Conservation (phyloP, 2,888 invertebrate species). For the Adela reaumurella region DNA sequence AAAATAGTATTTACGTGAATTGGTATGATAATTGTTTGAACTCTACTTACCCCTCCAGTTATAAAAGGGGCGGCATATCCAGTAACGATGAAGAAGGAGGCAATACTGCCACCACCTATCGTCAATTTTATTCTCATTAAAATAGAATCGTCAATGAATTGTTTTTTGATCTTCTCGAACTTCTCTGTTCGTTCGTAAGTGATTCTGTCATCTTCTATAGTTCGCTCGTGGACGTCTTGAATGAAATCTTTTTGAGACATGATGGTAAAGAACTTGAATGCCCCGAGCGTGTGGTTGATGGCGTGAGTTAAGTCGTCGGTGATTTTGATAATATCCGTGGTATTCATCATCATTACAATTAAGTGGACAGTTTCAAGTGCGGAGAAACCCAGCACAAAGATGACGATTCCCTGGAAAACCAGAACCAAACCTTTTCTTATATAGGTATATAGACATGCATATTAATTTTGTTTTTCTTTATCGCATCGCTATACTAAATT, state of each 20-base stretch:
- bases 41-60: no score
- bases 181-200: background rate
- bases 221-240: background rate
- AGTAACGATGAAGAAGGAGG: background rate
- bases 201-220: background rate
- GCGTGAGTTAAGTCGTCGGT: background rate
- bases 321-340: background rate
- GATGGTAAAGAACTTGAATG: background rate
- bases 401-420: background rate
- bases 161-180: background rate
- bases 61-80: background rate
- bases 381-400: background rate
- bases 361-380: background rate
- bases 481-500: no score
- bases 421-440: no score
- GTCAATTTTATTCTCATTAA: background rate
- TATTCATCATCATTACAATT: background rate
- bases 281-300: background rate
- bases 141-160: background rate
- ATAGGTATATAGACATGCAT: no score
- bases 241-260: background rate
- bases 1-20: no score
- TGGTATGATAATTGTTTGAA: no score
- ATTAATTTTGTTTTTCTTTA: no score
- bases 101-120: background rate